These are phyloP conservation scores for Athripsodes cinereus DNA, from an alignment of 2,888 invertebrate species.

Conservation along the genomic window DNA sequence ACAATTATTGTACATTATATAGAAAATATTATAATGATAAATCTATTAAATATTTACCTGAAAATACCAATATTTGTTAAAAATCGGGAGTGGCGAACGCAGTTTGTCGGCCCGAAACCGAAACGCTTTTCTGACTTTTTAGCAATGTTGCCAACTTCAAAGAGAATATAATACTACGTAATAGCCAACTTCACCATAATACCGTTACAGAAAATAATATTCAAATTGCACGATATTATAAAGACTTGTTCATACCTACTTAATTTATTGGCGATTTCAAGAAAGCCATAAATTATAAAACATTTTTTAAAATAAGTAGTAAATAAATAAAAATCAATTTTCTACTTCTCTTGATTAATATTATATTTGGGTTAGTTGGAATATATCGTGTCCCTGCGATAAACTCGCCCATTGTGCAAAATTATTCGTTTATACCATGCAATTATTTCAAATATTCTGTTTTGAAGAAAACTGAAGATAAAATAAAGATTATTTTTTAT, in stretches of 20 bases:
- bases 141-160: constrained; percentile 17
- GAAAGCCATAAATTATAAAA: not conserved
- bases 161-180: no score
- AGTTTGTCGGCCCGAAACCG: constrained; percentile 13
- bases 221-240: not conserved
- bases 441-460: no score
- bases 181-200: constrained; percentile 8
- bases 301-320: not conserved
- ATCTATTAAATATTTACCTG: constrained; percentile 17
- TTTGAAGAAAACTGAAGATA: no score
- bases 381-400: no score
- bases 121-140: constrained; percentile 25
- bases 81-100: constrained; percentile 24
- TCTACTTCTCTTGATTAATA: no score
- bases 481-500: no score
- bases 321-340: not conserved
- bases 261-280: not conserved
- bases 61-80: constrained; percentile 17
- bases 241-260: not conserved
- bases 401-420: no score
- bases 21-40: not conserved
- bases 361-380: no score
- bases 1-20: not conserved
- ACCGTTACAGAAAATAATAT: constrained; percentile 12
- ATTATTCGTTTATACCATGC: no score